A percentile compares a stretch with the other conserved stretches of the same genome.
Conservation (phyloP, 2,797 vertebrate genomes). For the Naso thynnoides region DNA sequence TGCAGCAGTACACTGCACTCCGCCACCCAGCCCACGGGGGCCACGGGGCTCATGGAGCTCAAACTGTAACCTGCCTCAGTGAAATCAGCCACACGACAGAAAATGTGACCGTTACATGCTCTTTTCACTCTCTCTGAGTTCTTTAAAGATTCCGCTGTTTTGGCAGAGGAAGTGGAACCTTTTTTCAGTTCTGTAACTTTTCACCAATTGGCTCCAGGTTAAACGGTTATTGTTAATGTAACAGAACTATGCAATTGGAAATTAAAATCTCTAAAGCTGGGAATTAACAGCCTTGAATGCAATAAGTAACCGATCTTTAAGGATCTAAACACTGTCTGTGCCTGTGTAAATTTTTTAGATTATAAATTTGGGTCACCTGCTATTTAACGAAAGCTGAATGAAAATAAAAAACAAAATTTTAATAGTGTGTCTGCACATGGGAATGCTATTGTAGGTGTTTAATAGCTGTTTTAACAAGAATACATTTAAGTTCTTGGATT, state of each 20-base stretch:
- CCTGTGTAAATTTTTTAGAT: neutral
- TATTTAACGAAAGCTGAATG: neutral
- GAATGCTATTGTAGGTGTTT: neutral
- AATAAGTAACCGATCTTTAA: neutral
- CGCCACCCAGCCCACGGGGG: conserved; percentile 38
- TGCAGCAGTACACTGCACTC: conserved; percentile 33
- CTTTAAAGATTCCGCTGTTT: conserved; percentile 9
- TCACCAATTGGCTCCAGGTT: conserved; percentile 1
- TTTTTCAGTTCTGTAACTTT: neutral
- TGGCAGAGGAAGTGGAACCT: conserved; percentile 14
- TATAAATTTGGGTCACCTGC: neutral
- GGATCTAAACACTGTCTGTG: neutral
- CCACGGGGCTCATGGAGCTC: conserved; percentile 45
- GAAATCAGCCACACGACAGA: conserved; percentile 55
- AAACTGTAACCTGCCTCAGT: conserved; percentile 37
- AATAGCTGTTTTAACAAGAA: no score
- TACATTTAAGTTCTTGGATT: no score
- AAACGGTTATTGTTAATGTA: neutral
- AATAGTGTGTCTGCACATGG: neutral
- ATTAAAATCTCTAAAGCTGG: neutral
- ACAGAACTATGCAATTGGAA: neutral
- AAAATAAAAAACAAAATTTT: neutral
- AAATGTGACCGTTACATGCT: conserved; percentile 33
- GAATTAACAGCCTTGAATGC: neutral
- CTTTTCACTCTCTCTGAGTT: conserved; percentile 5